phyloP scores from a whole-genome alignment of 2,888 invertebrate species.

The Fragum sueziense region DNA sequence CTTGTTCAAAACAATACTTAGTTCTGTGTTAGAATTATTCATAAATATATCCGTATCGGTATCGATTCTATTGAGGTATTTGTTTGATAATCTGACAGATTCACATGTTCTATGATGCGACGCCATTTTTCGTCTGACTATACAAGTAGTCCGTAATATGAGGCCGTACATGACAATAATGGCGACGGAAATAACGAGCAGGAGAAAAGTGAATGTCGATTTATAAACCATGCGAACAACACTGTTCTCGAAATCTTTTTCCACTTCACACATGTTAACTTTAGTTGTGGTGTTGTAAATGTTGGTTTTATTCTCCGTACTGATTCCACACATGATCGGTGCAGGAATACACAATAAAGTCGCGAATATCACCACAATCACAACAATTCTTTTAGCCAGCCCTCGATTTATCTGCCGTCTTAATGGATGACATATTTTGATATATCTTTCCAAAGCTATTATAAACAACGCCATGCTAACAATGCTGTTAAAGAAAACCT shows the following conservation, averaged over 20 bases:
- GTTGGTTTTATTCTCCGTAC: constrained; percentile 24
- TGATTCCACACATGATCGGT: constrained; percentile 49
- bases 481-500: constrained; percentile 28
- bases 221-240: constrained; percentile 38
- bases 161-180: constrained; percentile 48
- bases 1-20: no score
- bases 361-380: constrained; percentile 23
- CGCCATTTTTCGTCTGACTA: constrained; percentile 22
- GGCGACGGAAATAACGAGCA: constrained; percentile 23
- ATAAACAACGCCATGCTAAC: constrained; percentile 39
- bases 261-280: constrained; percentile 44
- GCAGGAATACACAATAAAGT: constrained; percentile 38
- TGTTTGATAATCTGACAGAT: constrained; percentile 1
- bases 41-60: constrained; percentile 11
- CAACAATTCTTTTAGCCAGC: constrained; percentile 41
- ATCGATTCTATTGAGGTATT: constrained; percentile 6
- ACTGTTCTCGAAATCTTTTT: constrained; percentile 37
- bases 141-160: constrained; percentile 35
- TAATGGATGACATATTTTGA: constrained; percentile 53
- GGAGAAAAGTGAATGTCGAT: constrained; percentile 19
- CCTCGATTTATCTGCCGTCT: constrained; percentile 46
- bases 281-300: constrained; percentile 29
- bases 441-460: constrained; percentile 49
- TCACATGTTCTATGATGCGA: not conserved
- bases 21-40: not conserved